These are phyloP conservation scores for Abramis brama DNA, from an alignment of 2,113 vertebrate species.

Conservation along the genomic window DNA sequence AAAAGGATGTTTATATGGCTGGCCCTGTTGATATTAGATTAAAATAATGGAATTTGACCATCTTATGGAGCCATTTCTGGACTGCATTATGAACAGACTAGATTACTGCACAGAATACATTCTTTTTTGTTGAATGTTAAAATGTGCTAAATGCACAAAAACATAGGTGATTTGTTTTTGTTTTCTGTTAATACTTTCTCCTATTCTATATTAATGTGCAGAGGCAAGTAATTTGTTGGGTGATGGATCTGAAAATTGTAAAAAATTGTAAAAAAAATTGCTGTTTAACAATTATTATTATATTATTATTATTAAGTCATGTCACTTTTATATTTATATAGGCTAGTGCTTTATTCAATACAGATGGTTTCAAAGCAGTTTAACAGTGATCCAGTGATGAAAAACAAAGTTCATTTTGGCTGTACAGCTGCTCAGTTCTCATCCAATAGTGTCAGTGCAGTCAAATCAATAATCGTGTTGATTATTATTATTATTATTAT, in stretches of 20 bases:
- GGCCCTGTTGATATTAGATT: constrained; percentile 38
- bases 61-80: constrained; percentile 37
- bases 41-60: constrained; percentile 41
- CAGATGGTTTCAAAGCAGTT: too few species aligned
- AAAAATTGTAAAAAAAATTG: neutral
- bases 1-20: constrained; percentile 46
- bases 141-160: neutral
- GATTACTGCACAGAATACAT: neutral
- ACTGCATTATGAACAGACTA: constrained; percentile 2
- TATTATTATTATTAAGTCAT: too few species aligned
- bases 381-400: too few species aligned
- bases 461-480: too few species aligned
- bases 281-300: too few species aligned
- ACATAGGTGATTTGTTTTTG: neutral
- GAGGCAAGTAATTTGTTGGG: neutral
- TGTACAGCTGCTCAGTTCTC: too few species aligned
- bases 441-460: too few species aligned
- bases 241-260: neutral
- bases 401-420: too few species aligned
- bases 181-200: neutral
- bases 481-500: too few species aligned
- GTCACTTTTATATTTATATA: too few species aligned
- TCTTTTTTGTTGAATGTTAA: neutral
- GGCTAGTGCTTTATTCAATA: too few species aligned
- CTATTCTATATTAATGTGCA: neutral